Conservation (phyloP, 1,140 invertebrate species). For the Lanistes nyassanus region DNA sequence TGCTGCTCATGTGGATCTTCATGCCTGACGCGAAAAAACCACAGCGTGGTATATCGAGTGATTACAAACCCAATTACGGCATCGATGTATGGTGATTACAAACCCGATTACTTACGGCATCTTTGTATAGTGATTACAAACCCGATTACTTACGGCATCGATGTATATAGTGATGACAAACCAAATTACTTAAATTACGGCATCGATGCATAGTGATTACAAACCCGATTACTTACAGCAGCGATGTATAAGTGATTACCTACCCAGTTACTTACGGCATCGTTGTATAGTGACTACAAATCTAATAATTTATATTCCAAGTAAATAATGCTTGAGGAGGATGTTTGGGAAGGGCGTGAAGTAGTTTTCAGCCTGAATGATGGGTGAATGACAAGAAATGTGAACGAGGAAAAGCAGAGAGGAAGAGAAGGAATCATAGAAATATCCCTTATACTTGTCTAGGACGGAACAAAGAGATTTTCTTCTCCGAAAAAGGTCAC, state of each 20-base stretch:
- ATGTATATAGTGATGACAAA: background rate
- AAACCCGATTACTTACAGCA: no score
- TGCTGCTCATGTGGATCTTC: constrained; percentile 34
- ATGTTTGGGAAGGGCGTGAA: background rate
- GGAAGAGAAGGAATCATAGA: no score
- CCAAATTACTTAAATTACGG: background rate
- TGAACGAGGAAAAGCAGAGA: no score
- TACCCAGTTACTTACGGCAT: no score
- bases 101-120: background rate
- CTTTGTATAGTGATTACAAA: background rate
- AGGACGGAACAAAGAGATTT: no score
- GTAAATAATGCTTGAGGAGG: background rate
- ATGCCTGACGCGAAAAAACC: constrained; percentile 18
- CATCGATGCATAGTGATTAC: background rate
- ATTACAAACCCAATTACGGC: background rate
- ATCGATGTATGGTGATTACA: background rate
- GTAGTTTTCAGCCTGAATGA: background rate
- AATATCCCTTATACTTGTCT: no score
- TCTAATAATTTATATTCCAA: background rate
- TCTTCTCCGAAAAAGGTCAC: no score
- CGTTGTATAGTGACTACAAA: no score
- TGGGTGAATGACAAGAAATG: background rate
- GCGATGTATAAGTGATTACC: background rate
- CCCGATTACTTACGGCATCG: no score
- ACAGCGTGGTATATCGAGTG: background rate